Base-by-base conservation (phyloP, 2,888 invertebrate genomes). In the Cyaniris semiargus region DNA sequence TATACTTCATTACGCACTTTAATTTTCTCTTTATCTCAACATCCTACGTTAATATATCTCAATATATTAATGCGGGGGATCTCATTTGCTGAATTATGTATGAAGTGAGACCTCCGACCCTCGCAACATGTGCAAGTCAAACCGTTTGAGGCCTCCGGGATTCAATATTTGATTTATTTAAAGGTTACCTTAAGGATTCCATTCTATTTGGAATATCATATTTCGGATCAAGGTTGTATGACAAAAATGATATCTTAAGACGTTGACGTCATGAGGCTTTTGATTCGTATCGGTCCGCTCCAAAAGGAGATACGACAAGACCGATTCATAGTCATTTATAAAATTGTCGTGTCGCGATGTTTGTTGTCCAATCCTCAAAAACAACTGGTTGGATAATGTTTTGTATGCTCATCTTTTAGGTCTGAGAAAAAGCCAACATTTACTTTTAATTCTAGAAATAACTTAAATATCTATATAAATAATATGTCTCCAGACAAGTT, bases 101-200 rank as follows among this genome's bases (percentile, higher is more conserved):
- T 66, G 66, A 66, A 66, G 27, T 66, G 66, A 31, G 27, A 66
- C 66, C 66, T 66, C 27, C 66, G 18, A 66, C 27, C 66, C 66
- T 66, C 66, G 66, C 66, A 66, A 66, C 66, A 66, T 66, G 66
- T 66, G 66, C 66, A 66, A 66, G 66, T 66, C 66, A 66, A 66
- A 66, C 27, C 27, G 66, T 66, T 66, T 66, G 15, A 66, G 66
- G 27, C 66, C 66, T 66, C 27, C 15, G 66, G 18, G 66, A 66
- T 60, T 60, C 60, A 23, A 23, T 66, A 66, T 66, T 66, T 66
- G 66, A 66, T 66, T 66, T 66, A 66, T 66, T 66, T 66, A 66
- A 66, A 66, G 66, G 66, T 66, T 31, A 31, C 27, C 27, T 66
- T 66, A 66, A 66, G 66, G 27, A 66, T 66, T 27, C 15, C 66